Conservation (phyloP, 1,140 invertebrate genomes). For the Solen grandis region DNA sequence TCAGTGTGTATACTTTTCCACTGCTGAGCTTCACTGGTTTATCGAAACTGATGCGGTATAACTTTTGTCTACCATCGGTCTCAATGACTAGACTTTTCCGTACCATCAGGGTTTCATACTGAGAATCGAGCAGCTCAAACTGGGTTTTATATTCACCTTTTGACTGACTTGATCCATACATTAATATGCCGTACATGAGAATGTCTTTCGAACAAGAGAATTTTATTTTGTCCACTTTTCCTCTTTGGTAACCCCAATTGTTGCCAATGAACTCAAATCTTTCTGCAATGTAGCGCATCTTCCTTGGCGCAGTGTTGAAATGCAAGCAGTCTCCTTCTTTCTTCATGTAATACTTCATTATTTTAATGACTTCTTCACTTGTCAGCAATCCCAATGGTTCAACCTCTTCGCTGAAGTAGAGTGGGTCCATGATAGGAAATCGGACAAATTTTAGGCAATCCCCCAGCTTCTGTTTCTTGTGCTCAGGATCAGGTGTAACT, state of each 20-base stretch:
- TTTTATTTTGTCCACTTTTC: constrained; percentile 40
- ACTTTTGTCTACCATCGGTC: constrained; percentile 36
- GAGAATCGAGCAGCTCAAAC: background rate
- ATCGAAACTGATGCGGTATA: constrained; percentile 37
- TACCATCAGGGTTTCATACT: constrained; percentile 1
- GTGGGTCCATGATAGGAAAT: constrained; percentile 56
- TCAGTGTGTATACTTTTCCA: constrained; percentile 18
- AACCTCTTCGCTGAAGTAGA: constrained; percentile 43
- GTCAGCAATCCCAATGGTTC: constrained; percentile 9
- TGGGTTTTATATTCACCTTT: background rate
- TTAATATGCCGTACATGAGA: constrained; percentile 1
- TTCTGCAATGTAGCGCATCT: background rate
- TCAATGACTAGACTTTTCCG: constrained; percentile 17
- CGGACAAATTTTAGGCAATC: constrained; percentile 52
- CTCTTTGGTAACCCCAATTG: constrained; percentile 44
- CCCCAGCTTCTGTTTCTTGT: constrained; percentile 33
- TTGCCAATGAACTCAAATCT: constrained; percentile 11
- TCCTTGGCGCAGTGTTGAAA: constrained; percentile 3
- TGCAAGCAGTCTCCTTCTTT: background rate
- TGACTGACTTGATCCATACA: constrained; percentile 41
- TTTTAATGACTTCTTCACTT: background rate
- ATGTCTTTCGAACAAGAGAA: constrained; percentile 35
- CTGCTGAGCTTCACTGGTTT: background rate
- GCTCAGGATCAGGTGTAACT: constrained; percentile 30
- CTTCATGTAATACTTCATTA: constrained; percentile 28